Base-by-base conservation (phyloP, 64 coral and sea anemone species). In the Montipora efflorescens region DNA sequence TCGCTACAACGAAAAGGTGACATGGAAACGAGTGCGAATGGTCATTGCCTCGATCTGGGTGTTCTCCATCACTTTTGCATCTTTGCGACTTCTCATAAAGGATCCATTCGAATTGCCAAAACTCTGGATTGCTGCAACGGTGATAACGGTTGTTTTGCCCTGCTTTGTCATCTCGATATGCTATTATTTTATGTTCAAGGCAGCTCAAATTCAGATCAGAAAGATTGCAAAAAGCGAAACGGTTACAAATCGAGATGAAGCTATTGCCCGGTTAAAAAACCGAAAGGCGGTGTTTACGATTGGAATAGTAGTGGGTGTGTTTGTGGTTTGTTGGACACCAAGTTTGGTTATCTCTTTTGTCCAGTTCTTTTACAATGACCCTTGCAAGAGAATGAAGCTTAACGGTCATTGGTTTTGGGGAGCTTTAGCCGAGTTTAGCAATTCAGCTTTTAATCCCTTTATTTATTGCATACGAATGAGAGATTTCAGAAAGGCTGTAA, bases 271-370 rank as follows among this genome's bases (percentile, higher is more conserved):
- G 46, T 77, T 79, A 14, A 97, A 97, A 19, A 94, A 97, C 67
- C 84, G 79, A 19, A 97, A 97, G 48, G 95, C 95, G 16, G 92
- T 86, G 5, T 74, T 22, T 22, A 97, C 95, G 6, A 74, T 91
- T 47, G 92, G 67, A 9, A 91, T 97, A 23, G 69, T 97, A n/a
- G 75, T 92, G 5, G 81, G 75, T 8, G 43, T 97, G 2, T 94
- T 97, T 52, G 8, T 90, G 4, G 47, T 94, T 4, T 36, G 77
- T 13, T 97, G 78, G 23, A 78, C 50, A 7, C 95, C 95, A 14
- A 91, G 80, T 67, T 28, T 97, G 18, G 70, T 81, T 18, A 76
- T 97, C 7, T 81, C 95, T 3, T 78, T 79, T 13, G 25, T 97
- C 5, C 87, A 92, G 8, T 77, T 94, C 18, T 50, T 45, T 13